Evolutionary conservation across 2,888 invertebrate genomes (phyloP).

Genomic region (Electrophaes corylata): DNA sequence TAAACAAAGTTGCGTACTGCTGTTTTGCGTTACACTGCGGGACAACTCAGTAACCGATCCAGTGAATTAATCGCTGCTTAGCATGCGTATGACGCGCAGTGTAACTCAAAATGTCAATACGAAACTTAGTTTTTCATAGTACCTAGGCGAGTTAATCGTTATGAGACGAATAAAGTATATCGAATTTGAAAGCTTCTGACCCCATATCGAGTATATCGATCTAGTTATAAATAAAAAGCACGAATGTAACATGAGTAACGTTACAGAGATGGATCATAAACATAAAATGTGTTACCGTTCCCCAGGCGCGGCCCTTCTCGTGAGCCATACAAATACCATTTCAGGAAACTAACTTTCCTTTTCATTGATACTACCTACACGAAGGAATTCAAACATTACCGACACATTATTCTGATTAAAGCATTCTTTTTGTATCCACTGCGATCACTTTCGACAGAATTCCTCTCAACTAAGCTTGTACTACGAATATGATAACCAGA

Average conservation of each 20-base stretch:
- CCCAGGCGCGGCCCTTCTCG: slow-evolving; percentile 50
- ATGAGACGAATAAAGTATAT: not conserved
- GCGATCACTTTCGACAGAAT: too few relatives aligned
- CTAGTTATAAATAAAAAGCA: slow-evolving; percentile 53
- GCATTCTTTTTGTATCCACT: slow-evolving; percentile 38
- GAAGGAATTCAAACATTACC: slow-evolving; percentile 51
- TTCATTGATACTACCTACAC: slow-evolving; percentile 47
- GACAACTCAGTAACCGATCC: too few relatives aligned
- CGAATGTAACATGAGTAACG: slow-evolving; percentile 55
- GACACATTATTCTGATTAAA: slow-evolving; percentile 52
- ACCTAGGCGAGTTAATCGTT: too few relatives aligned
- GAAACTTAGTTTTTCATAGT: too few relatives aligned
- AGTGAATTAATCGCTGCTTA: too few relatives aligned
- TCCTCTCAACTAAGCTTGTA: too few relatives aligned
- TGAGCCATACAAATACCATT: slow-evolving; percentile 52
- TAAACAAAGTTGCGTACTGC: too few relatives aligned
- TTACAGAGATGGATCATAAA: slow-evolving; percentile 58
- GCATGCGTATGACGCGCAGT: too few relatives aligned
- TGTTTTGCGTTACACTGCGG: too few relatives aligned
- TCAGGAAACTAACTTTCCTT: slow-evolving; percentile 58
- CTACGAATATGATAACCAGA: too few relatives aligned
- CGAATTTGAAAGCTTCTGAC: slow-evolving; percentile 40
- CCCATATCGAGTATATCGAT: slow-evolving; percentile 35
- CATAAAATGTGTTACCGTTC: slow-evolving; percentile 61
- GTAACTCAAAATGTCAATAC: too few relatives aligned